Conservation (phyloP, 1,140 invertebrate species). For the Thaumatotibia leucotreta region DNA sequence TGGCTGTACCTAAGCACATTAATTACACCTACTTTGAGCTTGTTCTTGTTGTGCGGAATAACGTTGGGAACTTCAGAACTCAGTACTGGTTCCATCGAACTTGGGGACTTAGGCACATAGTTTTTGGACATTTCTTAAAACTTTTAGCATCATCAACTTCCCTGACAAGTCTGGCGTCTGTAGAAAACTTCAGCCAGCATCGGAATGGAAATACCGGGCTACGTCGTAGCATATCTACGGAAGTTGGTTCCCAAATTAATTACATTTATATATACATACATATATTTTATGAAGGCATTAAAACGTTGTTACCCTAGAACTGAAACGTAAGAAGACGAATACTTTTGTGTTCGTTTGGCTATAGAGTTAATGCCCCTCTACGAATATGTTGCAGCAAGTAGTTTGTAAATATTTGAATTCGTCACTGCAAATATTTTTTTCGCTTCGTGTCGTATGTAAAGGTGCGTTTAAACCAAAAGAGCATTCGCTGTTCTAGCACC, state of each 20-base stretch:
- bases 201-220: not conserved
- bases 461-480: no score
- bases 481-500: no score
- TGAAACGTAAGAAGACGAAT: no score
- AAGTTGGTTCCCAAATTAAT: not conserved
- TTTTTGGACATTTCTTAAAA: not conserved
- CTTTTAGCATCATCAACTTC: not conserved
- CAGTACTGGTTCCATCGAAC: not conserved
- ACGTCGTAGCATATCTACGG: not conserved
- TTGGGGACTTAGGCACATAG: not conserved
- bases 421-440: no score
- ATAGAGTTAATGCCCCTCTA: no score
- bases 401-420: no score
- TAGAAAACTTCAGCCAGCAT: not conserved
- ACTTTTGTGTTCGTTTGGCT: no score
- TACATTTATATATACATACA: not conserved
- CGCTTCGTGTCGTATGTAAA: no score
- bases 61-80: not conserved
- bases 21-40: not conserved
- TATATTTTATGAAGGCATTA: no score
- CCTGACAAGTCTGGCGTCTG: not conserved
- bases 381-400: no score
- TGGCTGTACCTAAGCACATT: not conserved
- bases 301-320: no score
- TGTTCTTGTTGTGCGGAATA: not conserved